Percentiles rank a stretch among this genome's conserved stretches.
These are phyloP conservation scores for Macheiramphus alcinus DNA, from an alignment of 2,113 vertebrate genomes.

Conservation along the genomic window DNA sequence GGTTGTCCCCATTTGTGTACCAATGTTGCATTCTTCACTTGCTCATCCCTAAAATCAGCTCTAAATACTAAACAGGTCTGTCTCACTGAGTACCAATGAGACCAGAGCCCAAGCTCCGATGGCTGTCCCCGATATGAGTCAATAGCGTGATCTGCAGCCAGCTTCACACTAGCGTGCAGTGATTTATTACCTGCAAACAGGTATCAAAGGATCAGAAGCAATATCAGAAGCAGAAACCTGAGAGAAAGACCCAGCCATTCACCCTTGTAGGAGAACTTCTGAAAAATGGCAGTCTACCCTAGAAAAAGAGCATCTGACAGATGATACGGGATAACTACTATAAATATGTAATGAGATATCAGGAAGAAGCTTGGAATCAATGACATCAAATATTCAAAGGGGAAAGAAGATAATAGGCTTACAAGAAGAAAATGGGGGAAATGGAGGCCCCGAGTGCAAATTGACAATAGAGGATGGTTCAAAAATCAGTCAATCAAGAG, in stretches of 20 bases:
- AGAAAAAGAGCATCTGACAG: background rate
- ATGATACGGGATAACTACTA: background rate
- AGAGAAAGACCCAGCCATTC: background rate
- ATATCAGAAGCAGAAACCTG: background rate
- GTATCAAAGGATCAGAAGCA: background rate
- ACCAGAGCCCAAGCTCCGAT: background rate
- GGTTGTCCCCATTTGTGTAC: background rate
- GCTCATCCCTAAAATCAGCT: background rate
- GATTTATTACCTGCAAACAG: background rate
- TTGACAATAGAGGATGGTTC: background rate
- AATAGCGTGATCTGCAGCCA: background rate
- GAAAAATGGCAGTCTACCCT: background rate
- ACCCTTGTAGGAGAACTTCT: background rate
- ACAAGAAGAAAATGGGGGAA: background rate
- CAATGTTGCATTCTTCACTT: background rate
- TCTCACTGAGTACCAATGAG: background rate
- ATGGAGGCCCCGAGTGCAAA: background rate
- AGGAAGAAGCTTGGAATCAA: background rate
- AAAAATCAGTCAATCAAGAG: background rate
- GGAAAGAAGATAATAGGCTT: background rate
- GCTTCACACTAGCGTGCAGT: background rate
- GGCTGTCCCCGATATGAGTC: background rate
- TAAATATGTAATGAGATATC: background rate
- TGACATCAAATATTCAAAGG: background rate
- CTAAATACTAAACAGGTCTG: background rate